A percentile compares a stretch with the other conserved stretches of the same genome.
Conservation (phyloP, 2,113 vertebrate genomes). For the Pseudorasbora parva region DNA sequence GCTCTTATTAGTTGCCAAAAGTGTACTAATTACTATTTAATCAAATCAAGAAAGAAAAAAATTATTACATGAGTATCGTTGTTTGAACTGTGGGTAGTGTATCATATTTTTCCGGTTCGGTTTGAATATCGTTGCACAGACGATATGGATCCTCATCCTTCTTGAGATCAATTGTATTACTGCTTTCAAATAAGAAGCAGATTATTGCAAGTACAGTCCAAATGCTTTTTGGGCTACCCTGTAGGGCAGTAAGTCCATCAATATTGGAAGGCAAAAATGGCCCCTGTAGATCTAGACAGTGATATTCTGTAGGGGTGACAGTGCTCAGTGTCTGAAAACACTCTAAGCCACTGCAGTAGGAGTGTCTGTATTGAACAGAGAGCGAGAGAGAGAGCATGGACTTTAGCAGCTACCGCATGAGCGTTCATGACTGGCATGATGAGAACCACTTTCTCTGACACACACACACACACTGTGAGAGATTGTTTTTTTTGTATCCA, state of each 20-base stretch:
- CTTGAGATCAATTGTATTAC: too few relatives aligned
- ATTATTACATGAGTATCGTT: too few relatives aligned
- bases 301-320: constrained; percentile 33
- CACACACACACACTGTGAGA: neutral
- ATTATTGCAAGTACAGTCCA: neutral
- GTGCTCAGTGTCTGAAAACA: constrained; percentile 29
- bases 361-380: constrained; percentile 33
- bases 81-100: too few relatives aligned
- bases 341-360: constrained; percentile 28
- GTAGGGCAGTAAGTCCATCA: neutral
- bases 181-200: too few relatives aligned
- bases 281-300: constrained; percentile 20
- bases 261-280: constrained; percentile 13
- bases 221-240: neutral
- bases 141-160: too few relatives aligned
- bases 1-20: too few relatives aligned
- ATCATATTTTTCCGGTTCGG: too few relatives aligned
- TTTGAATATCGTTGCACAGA: too few relatives aligned
- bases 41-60: too few relatives aligned
- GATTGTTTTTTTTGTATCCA: constrained; percentile 52
- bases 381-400: constrained; percentile 7
- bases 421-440: constrained; percentile 54
- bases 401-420: constrained; percentile 26
- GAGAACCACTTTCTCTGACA: constrained; percentile 13
- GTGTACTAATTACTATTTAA: too few relatives aligned